Conservation (phyloP, 2,888 invertebrate genomes). For the Tinea trinotella region DNA sequence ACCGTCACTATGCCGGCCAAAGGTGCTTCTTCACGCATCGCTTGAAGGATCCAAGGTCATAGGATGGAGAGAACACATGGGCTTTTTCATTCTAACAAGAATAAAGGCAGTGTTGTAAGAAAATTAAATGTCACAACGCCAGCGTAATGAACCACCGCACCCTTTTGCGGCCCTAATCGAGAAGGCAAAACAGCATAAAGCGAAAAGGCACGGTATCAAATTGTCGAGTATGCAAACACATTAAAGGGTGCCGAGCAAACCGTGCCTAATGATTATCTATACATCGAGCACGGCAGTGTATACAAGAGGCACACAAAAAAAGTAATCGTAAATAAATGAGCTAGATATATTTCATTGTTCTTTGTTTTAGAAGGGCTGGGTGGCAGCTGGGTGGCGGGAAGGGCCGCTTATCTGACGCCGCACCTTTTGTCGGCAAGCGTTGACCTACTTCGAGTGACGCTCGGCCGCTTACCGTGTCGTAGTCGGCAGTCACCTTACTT, state of each 20-base stretch:
- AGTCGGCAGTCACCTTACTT: slow-evolving; percentile 3
- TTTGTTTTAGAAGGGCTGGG: slow-evolving; percentile 56
- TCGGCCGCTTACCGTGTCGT: slow-evolving; percentile 39
- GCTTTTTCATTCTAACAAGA: no score
- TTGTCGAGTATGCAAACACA: slow-evolving; percentile 66
- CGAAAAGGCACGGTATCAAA: slow-evolving; percentile 65
- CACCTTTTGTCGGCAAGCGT: slow-evolving; percentile 67
- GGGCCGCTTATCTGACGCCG: slow-evolving; percentile 64
- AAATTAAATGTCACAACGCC: slow-evolving; percentile 61
- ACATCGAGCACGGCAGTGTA: slow-evolving; percentile 36
- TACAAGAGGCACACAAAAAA: slow-evolving; percentile 31
- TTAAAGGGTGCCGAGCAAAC: slow-evolving; percentile 60
- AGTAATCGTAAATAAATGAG: slow-evolving; percentile 56
- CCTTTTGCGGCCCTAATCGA: slow-evolving; percentile 64
- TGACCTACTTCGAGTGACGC: slow-evolving; percentile 64
- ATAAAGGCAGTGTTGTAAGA: no score
- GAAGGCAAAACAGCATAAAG: slow-evolving; percentile 66
- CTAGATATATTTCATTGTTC: slow-evolving; percentile 51
- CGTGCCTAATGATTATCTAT: slow-evolving; percentile 62
- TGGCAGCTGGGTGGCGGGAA: slow-evolving; percentile 54
- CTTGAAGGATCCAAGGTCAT: no score
- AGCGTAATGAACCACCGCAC: slow-evolving; percentile 64
- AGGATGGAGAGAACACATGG: no score
- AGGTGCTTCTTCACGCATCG: no score
- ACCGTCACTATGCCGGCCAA: no score